These are phyloP conservation scores for Pissodes strobi DNA, from an alignment of 1,140 invertebrate genomes.

Conservation along the genomic window DNA sequence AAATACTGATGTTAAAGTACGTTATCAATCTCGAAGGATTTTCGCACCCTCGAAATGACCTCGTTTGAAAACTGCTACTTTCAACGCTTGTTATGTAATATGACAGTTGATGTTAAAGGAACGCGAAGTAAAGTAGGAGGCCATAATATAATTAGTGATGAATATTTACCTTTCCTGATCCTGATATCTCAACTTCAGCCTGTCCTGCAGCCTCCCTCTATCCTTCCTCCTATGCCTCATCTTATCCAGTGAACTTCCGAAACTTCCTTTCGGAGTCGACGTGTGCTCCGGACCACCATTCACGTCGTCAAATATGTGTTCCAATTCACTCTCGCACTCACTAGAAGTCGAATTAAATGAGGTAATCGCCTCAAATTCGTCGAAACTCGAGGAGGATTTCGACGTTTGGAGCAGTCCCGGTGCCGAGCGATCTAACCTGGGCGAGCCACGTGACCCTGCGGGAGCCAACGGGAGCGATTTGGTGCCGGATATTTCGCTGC, in stretches of 20 bases:
- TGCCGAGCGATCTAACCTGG: conserved; percentile 34
- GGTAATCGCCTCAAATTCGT: conserved; percentile 37
- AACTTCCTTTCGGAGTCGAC: conserved; percentile 51
- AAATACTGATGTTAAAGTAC: too few species aligned
- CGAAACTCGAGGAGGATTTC: conserved; percentile 4
- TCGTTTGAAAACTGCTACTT: too few species aligned
- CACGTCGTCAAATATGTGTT: conserved; percentile 45
- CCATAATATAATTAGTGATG: not conserved
- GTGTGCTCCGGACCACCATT: conserved; percentile 49
- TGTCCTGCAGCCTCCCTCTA: conserved; percentile 40
- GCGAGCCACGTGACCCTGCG: not conserved
- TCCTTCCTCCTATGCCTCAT: conserved; percentile 26
- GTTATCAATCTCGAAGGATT: too few species aligned
- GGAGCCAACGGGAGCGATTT: conserved; percentile 21
- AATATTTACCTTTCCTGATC: conserved; percentile 44
- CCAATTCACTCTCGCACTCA: conserved; percentile 53
- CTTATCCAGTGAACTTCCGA: conserved; percentile 20
- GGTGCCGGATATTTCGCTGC: conserved; percentile 30
- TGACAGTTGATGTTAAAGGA: too few species aligned
- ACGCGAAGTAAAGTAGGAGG: too few species aligned
- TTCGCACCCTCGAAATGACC: too few species aligned
- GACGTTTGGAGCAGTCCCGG: conserved; percentile 37
- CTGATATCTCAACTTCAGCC: conserved; percentile 44
- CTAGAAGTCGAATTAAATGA: conserved; percentile 40
- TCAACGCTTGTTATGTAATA: too few species aligned